These are phyloP conservation scores for Caenorhabditis uteleia DNA, from an alignment of 2,888 invertebrate genomes.

Conservation along the genomic window DNA sequence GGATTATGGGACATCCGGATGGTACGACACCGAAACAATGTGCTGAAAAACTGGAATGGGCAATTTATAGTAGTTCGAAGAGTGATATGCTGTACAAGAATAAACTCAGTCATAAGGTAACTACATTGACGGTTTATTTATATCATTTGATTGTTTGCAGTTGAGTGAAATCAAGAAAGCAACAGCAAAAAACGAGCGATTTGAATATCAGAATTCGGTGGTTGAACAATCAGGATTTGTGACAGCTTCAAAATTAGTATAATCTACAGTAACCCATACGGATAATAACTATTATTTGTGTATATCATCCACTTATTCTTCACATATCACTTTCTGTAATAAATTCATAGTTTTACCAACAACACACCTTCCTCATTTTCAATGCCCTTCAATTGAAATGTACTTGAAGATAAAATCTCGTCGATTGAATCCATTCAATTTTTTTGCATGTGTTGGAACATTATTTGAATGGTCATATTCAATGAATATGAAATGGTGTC, in stretches of 20 bases:
- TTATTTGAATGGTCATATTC: too few species aligned
- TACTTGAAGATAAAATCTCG: too few species aligned
- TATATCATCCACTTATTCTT: too few species aligned
- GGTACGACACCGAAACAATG: conserved; percentile 11
- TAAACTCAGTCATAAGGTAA: conserved; percentile 48
- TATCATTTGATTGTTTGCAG: conserved; percentile 16
- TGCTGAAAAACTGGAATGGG: conserved; percentile 44
- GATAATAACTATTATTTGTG: too few species aligned
- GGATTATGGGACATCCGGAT: conserved; percentile 21
- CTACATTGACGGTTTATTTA: background rate
- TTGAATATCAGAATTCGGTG: conserved; percentile 16
- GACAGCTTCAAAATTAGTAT: conserved; percentile 9
- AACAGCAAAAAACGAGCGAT: conserved; percentile 14
- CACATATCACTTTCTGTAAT: too few species aligned
- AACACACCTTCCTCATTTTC: too few species aligned
- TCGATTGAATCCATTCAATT: too few species aligned
- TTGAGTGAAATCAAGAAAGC: conserved; percentile 41
- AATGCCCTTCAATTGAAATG: too few species aligned
- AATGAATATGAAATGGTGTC: too few species aligned
- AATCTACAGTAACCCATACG: too few species aligned
- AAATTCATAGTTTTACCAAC: too few species aligned
- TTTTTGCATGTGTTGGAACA: too few species aligned
- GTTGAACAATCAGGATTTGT: conserved; percentile 28
- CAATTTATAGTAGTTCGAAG: conserved; percentile 34
- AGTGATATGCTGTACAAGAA: conserved; percentile 46